Evolutionary conservation across 2,113 vertebrate species (phyloP).

Genomic region (Perognathus longimembris): DNA sequence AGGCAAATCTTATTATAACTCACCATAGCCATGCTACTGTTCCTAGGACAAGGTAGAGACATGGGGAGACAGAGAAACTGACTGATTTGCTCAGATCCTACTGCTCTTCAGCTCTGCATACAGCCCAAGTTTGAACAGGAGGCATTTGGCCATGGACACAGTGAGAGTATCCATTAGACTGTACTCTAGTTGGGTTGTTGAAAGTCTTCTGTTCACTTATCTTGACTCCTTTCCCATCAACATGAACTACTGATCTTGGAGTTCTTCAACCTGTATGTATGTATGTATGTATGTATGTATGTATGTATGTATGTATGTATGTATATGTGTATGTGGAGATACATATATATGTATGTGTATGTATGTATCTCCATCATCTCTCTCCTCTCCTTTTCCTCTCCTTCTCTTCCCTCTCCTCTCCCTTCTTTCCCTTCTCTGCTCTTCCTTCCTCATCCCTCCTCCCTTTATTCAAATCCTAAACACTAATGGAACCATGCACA

Average conservation of each 20-base stretch:
- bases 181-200: too few relatives aligned
- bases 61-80: not conserved
- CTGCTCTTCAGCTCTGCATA: not conserved
- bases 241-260: too few relatives aligned
- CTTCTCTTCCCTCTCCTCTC: too few relatives aligned
- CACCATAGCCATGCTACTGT: not conserved
- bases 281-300: too few relatives aligned
- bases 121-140: not conserved
- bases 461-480: slow-evolving; percentile 8
- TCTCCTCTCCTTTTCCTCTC: too few relatives aligned
- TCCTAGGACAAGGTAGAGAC: not conserved
- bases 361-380: too few relatives aligned
- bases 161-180: not conserved
- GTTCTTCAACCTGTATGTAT: too few relatives aligned
- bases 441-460: not conserved
- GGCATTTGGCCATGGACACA: not conserved
- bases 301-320: too few relatives aligned
- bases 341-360: too few relatives aligned
- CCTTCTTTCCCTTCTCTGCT: not conserved
- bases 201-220: not conserved
- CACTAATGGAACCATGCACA: not conserved
- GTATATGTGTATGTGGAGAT: too few relatives aligned
- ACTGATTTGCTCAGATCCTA: not conserved
- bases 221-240: not conserved
- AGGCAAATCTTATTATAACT: not conserved